These are phyloP conservation scores for Margaritifera margaritifera DNA, from an alignment of 2,888 invertebrate species.

Conservation along the genomic window DNA sequence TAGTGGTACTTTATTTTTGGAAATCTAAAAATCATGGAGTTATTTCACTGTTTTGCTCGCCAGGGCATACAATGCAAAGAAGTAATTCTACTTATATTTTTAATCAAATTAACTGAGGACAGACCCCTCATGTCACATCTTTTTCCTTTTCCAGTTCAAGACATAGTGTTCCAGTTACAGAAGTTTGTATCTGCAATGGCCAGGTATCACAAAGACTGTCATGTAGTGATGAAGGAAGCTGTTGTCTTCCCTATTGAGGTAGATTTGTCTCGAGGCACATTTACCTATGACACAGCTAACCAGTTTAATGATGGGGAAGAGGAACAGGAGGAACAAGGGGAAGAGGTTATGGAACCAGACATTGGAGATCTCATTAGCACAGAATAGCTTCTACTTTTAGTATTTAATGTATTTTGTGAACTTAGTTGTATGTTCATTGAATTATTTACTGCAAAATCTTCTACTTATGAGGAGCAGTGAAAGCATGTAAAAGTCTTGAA, in stretches of 20 bases:
- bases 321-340: slow-evolving; percentile 68
- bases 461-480: too few relatives aligned
- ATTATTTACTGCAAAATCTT: too few relatives aligned
- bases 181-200: slow-evolving; percentile 89
- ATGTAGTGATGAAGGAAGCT: slow-evolving; percentile 82
- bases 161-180: slow-evolving; percentile 84
- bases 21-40: too few relatives aligned
- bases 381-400: slow-evolving; percentile 15
- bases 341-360: slow-evolving; percentile 28
- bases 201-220: slow-evolving; percentile 83
- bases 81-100: background rate
- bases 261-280: slow-evolving; percentile 91
- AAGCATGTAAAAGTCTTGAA: too few relatives aligned
- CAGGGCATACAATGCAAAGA: background rate
- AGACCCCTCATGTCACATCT: background rate
- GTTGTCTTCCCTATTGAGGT: slow-evolving; percentile 95
- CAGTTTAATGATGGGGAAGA: slow-evolving; percentile 68
- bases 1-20: too few relatives aligned
- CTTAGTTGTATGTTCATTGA: too few relatives aligned
- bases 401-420: too few relatives aligned
- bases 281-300: slow-evolving; percentile 79
- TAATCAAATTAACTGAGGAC: background rate
- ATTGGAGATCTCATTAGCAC: slow-evolving; percentile 60
- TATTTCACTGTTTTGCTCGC: background rate
- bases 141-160: slow-evolving; percentile 80